phyloP scores from a whole-genome alignment of 1,140 invertebrate genomes.

The Drosophila parvula region DNA sequence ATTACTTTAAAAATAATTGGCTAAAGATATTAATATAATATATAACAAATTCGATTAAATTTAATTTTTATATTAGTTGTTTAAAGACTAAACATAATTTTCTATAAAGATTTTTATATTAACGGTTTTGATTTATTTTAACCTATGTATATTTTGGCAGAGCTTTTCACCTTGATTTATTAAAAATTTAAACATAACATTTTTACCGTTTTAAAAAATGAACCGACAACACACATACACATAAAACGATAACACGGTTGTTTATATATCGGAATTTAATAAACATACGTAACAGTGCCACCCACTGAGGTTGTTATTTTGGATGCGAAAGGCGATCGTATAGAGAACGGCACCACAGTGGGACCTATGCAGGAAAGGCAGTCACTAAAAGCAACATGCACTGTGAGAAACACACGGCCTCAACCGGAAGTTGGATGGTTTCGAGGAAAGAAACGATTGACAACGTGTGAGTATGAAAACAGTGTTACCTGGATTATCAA shows the following conservation, averaged over 20 bases:
- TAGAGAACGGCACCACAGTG: slow-evolving; percentile 73
- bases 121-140: slow-evolving; percentile 6
- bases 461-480: slow-evolving; percentile 74
- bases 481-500: not conserved
- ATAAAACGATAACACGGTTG: slow-evolving; percentile 30
- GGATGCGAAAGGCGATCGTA: slow-evolving; percentile 80
- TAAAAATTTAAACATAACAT: slow-evolving; percentile 63
- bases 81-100: not conserved
- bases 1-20: not conserved
- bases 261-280: slow-evolving; percentile 20
- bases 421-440: slow-evolving; percentile 81
- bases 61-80: not conserved
- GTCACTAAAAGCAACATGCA: slow-evolving; percentile 72
- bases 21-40: not conserved
- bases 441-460: slow-evolving; percentile 70
- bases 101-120: not conserved
- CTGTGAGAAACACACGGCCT: slow-evolving; percentile 76
- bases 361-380: slow-evolving; percentile 82
- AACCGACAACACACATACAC: slow-evolving; percentile 36
- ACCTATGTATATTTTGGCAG: slow-evolving; percentile 1
- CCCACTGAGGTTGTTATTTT: slow-evolving; percentile 79
- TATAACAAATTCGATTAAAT: not conserved
- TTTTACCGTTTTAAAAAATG: slow-evolving; percentile 57
- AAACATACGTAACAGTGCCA: slow-evolving; percentile 69
- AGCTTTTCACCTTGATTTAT: slow-evolving; percentile 40